phyloP scores from a whole-genome alignment of 1,140 invertebrate genomes.

The Ceratina japonica region DNA sequence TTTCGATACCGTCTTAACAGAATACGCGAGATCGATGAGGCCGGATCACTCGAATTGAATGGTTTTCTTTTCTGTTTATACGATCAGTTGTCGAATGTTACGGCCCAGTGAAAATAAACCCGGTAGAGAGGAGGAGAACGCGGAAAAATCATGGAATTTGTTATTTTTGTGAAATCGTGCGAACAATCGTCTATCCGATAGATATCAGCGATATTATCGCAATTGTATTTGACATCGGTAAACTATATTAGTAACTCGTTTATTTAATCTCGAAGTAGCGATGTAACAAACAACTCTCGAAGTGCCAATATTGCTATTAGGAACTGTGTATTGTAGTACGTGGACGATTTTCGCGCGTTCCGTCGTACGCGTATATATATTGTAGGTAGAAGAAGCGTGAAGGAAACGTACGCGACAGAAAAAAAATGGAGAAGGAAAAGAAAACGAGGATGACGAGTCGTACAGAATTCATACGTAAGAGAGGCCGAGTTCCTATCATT shows the following conservation, averaged over 20 bases:
- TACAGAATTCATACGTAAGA: conserved; percentile 51
- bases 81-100: not conserved
- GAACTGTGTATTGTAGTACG: conserved; percentile 44
- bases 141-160: not conserved
- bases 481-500: conserved; percentile 65
- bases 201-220: conserved; percentile 50
- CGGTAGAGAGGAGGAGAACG: conserved; percentile 15
- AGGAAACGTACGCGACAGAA: not conserved
- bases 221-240: conserved; percentile 43
- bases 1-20: conserved; percentile 18
- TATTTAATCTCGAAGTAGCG: no score
- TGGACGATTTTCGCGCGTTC: conserved; percentile 28
- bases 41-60: not conserved
- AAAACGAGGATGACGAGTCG: conserved; percentile 13
- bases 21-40: not conserved
- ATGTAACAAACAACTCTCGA: conserved; percentile 56
- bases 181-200: conserved; percentile 47
- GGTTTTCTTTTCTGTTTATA: not conserved
- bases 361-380: conserved; percentile 47
- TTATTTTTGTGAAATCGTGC: conserved; percentile 61
- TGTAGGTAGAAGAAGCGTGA: conserved; percentile 15
- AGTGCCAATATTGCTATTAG: conserved; percentile 68
- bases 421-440: not conserved
- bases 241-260: no score
- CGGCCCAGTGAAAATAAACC: conserved; percentile 53